Evolutionary conservation across 2,797 vertebrate genomes (phyloP), one percentile per base, ranked within the genome.

Genomic region (Threskiornis aethiopicus): DNA sequence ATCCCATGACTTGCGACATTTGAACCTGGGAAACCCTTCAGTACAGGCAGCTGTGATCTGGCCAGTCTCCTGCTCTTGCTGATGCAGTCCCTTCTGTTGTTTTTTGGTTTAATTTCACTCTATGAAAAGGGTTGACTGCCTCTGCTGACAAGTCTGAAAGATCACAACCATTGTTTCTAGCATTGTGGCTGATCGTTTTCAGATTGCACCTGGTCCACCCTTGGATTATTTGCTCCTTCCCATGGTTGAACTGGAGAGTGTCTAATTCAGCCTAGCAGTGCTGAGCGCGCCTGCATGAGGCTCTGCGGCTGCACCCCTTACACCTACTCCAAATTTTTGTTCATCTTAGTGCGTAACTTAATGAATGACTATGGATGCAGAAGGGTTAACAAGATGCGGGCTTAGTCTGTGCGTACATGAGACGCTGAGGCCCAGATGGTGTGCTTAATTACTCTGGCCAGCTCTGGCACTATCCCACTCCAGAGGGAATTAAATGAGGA

Each of bases 401-500:
- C 57, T 89, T 93, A 47, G 46, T 46, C 71, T 89, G 10, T 54
- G 46, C 0, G 1, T 87, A n/a, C 78, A 78, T 55, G 84, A 83
- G 81, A 70, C 57, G 46, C 9, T 3, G 84, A 78, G 84, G 81
- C 94, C 90, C 93, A 94, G 95, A 89, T 96, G 93, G 88, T 93
- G 93, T 94, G 86, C 95, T 75, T 94, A 92, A 95, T 97, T 94
- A 80, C 81, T 83, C 90, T 87, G 96, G 65, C 92, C 90, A 65
- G 46, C 54, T 77, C 84, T 85, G 86, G 94, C 87, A 80, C 61
- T 52, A 69, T 89, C 67, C 61, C 1, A 5, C 33, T 96, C 95
- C 71, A 66, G 71, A 78, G 93, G 92, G 96, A 96, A 93, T 95
- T 95, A 47, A 85, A 94, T 93, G 92, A 96, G 93, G 89, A 94